Conservation (phyloP, 2,797 vertebrate genomes). For the Rhodeus uyekii region DNA sequence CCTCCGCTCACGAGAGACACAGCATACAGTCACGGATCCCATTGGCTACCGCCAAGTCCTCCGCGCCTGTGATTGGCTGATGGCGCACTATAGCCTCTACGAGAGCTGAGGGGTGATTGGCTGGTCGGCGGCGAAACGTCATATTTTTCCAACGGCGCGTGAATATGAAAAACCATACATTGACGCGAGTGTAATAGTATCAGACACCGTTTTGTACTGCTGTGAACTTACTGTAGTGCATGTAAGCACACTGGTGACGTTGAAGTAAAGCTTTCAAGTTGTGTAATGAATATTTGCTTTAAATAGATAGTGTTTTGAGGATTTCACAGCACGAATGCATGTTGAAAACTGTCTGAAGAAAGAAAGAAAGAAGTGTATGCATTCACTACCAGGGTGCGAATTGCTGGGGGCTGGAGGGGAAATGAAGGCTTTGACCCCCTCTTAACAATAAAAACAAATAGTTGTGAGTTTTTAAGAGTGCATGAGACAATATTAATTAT, state of each 20-base stretch:
- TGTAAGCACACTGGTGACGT: background rate
- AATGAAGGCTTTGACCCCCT: background rate
- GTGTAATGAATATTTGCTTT: background rate
- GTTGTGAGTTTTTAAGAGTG: background rate
- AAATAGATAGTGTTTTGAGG: background rate
- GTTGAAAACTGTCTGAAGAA: background rate
- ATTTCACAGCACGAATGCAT: background rate
- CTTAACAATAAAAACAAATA: too few species aligned
- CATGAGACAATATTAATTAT: background rate
- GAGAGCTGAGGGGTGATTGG: constrained; percentile 48
- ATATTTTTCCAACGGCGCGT: constrained; percentile 57
- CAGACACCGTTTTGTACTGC: background rate
- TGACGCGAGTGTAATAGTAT: background rate
- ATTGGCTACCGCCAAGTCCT: constrained; percentile 62
- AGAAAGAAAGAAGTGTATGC: background rate
- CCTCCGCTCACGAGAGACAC: constrained; percentile 49
- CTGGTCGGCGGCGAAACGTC: constrained; percentile 46
- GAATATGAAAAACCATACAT: constrained; percentile 46
- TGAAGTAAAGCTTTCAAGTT: background rate
- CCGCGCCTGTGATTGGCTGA: constrained; percentile 47
- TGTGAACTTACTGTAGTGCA: background rate
- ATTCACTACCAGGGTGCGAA: background rate
- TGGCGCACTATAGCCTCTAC: constrained; percentile 52
- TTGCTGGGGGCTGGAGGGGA: background rate
- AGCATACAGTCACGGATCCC: constrained; percentile 28